These are phyloP conservation scores for Cyprinodon brontotheroides DNA, from an alignment of 2,113 vertebrate genomes.

Conservation along the genomic window DNA sequence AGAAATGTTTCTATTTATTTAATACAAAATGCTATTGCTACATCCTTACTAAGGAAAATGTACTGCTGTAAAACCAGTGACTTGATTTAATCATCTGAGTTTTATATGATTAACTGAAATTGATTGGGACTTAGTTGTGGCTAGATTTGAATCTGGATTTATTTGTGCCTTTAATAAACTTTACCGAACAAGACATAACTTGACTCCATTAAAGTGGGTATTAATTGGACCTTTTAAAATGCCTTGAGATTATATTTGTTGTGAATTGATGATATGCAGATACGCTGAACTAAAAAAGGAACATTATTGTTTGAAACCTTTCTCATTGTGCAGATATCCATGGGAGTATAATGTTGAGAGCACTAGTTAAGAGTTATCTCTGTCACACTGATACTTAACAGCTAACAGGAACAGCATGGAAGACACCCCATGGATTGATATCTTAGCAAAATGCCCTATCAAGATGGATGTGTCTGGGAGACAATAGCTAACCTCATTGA, in stretches of 20 bases:
- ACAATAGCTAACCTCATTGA: constrained; percentile 60
- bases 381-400: constrained; percentile 47
- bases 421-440: constrained; percentile 66
- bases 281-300: background rate
- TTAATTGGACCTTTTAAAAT: too few species aligned
- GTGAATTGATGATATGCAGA: background rate
- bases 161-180: too few species aligned
- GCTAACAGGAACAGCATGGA: constrained; percentile 72
- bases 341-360: background rate
- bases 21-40: background rate
- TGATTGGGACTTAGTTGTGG: background rate
- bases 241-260: background rate
- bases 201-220: too few species aligned
- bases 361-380: constrained; percentile 21
- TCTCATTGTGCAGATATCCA: background rate
- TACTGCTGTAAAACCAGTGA: background rate
- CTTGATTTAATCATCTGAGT: background rate
- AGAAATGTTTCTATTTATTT: background rate
- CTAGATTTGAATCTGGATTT: too few species aligned
- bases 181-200: too few species aligned
- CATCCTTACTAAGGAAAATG: too few species aligned
- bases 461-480: constrained; percentile 66
- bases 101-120: background rate
- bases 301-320: constrained; percentile 1
- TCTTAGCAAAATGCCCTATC: constrained; percentile 70